Evolutionary conservation across 1,140 invertebrate genomes (phyloP).

Genomic region (Gyrodactylus salaris): DNA sequence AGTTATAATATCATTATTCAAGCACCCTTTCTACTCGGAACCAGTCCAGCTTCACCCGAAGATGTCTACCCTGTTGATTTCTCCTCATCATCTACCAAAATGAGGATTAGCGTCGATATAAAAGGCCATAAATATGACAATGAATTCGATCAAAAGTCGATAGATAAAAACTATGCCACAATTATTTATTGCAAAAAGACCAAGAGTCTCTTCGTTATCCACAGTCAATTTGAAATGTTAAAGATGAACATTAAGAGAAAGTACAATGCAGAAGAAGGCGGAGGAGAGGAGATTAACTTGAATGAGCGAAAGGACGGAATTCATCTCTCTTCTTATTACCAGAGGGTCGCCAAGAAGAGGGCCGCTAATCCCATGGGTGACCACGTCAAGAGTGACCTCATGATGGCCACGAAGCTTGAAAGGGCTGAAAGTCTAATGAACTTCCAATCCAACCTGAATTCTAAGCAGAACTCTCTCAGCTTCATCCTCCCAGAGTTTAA

Average conservation of each 20-base stretch:
- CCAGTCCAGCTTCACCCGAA: background rate
- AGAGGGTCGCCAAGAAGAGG: background rate
- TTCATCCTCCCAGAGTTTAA: background rate
- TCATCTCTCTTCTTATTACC: background rate
- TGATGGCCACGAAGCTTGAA: background rate
- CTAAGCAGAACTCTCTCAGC: background rate
- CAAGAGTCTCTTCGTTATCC: background rate
- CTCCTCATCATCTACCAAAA: background rate
- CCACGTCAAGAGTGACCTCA: background rate
- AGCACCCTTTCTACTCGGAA: background rate
- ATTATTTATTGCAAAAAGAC: background rate
- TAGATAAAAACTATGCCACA: background rate
- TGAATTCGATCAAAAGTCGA: background rate
- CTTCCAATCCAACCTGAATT: background rate
- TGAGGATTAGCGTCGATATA: background rate
- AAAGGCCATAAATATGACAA: background rate
- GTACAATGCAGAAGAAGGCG: background rate
- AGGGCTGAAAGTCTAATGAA: background rate
- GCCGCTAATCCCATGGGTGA: background rate
- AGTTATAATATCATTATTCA: background rate
- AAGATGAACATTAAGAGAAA: background rate
- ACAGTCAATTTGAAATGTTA: background rate
- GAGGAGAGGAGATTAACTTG: background rate
- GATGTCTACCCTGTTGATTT: background rate
- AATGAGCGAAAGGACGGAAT: background rate